A percentile compares a stretch with the other conserved stretches of the same genome.
Conservation (phyloP, 2,888 invertebrate species). For the Neocrepidodera transversa region DNA sequence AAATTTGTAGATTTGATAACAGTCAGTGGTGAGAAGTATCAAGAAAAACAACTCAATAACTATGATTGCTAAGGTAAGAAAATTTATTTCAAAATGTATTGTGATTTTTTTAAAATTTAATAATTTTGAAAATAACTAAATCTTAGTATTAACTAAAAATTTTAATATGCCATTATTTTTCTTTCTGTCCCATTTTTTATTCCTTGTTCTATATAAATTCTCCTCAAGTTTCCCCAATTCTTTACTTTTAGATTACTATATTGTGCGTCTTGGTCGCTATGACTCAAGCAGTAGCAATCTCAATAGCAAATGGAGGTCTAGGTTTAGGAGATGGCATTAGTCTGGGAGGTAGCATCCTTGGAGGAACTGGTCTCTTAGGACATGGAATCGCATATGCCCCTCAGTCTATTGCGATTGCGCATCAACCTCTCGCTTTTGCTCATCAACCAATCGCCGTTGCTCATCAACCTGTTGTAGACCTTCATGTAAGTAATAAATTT, state of each 20-base stretch:
- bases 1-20: conserved; percentile 18
- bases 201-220: neutral
- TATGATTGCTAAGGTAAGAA: conserved; percentile 26
- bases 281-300: conserved; percentile 14
- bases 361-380: conserved; percentile 4
- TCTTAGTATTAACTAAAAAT: neutral
- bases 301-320: conserved; percentile 10
- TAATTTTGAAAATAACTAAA: neutral
- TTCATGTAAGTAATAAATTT: conserved; percentile 20
- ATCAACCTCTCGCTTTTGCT: conserved; percentile 14
- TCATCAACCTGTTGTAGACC: conserved; percentile 15
- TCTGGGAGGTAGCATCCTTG: neutral
- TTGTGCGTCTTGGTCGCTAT: conserved; percentile 5
- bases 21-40: conserved; percentile 9
- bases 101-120: neutral
- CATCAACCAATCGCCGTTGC: conserved; percentile 14
- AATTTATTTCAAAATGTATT: neutral
- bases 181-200: neutral
- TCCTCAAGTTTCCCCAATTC: neutral
- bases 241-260: conserved; percentile 6
- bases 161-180: neutral
- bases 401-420: conserved; percentile 16
- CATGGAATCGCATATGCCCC: neutral
- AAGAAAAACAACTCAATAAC: conserved; percentile 7
- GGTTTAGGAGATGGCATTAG: conserved; percentile 11